Base-by-base conservation (phyloP, 2,888 invertebrate species). In the Tetanocera ferruginea region DNA sequence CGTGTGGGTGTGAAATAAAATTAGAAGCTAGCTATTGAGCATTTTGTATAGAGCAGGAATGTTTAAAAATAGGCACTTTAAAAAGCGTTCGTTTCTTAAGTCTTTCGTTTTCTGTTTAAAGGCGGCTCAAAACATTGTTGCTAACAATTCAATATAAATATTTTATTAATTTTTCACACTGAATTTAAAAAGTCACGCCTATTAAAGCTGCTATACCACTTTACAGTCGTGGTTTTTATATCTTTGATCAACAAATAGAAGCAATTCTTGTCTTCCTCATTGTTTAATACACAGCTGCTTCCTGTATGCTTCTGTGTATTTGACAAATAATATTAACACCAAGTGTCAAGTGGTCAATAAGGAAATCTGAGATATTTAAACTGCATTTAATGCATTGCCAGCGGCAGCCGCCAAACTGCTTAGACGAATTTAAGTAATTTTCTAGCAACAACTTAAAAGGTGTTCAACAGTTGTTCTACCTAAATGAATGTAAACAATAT, bases 311-410 rank as follows among this genome's bases (percentile, higher is more conserved):
- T 43, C 14, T 43, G 2, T 43, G 11, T 4, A 43, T 17, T 64
- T 31, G n/a, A 28, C 28, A 17, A 31, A 17, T 31, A 31, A 28
- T 64, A 17, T 31, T n/a, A 64, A 64, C n/a, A 64, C 9, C 31
- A 31, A 25, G 64, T 31, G 64, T 55, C 64, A 17, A 64, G 64
- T 64, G n/a, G 64, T 60, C 57, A 60, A 60, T 9, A 25, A 25
- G 25, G 11, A 8, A 60, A 60, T 14, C 43, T 43, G 43, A 43
- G 11, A 8, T 37, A 37, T 37, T 37, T 37, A 37, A 37, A 37
- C 8, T 37, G 37, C 37, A 37, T 37, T 37, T 37, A 1, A 37
- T 37, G 6, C 37, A 4, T 5, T 5, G 4, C 6, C 8, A 6
- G 43, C 14, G 43, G 2, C 43, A 43, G 43, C 11, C 31, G 31